Conservation (phyloP, 2,797 vertebrate genomes). For the Manis pentadactyla region DNA sequence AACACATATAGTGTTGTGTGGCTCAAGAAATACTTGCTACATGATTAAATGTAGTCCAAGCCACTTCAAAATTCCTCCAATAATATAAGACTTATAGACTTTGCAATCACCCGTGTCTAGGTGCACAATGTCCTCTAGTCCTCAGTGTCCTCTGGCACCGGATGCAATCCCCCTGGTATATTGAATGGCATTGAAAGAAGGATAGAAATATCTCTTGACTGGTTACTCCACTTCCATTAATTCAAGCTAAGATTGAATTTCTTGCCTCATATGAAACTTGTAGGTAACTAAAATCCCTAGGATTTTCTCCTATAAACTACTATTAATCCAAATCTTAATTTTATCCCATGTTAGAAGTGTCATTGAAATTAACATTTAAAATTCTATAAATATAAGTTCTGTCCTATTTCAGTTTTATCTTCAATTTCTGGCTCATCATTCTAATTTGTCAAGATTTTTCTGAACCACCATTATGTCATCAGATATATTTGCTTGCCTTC, state of each 20-base stretch:
- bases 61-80: not conserved
- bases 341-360: not conserved
- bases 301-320: not conserved
- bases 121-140: not conserved
- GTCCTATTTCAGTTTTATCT: not conserved
- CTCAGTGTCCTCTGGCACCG: not conserved
- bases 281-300: not conserved
- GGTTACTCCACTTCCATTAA: not conserved
- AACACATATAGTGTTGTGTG: not conserved
- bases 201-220: not conserved
- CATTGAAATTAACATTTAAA: not conserved
- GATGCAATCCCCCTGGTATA: not conserved
- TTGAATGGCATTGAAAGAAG: not conserved
- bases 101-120: not conserved
- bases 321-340: not conserved
- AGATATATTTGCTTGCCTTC: not conserved
- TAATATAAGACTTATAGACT: not conserved
- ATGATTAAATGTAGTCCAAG: not conserved
- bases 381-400: not conserved
- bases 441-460: not conserved
- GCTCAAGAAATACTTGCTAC: not conserved
- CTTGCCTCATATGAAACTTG: not conserved
- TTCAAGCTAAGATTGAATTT: not conserved
- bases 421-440: not conserved
- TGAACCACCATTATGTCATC: not conserved